These are phyloP conservation scores for Emmelina monodactyla DNA, from an alignment of 2,888 invertebrate species.

Conservation along the genomic window DNA sequence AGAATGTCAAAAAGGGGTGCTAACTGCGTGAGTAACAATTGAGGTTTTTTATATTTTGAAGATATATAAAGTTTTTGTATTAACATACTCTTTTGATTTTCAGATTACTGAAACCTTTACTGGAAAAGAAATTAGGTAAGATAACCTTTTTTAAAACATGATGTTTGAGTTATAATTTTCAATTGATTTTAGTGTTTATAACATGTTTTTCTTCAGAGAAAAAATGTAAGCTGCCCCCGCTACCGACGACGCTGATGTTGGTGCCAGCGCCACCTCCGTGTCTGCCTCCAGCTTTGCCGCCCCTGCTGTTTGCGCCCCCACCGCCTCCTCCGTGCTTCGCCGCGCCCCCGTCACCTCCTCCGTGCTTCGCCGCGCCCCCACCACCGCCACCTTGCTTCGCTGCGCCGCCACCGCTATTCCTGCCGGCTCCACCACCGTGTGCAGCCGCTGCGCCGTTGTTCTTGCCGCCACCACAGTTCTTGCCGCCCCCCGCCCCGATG, in stretches of 20 bases:
- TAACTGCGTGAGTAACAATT: conserved; percentile 38
- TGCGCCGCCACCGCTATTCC: conserved; percentile 34
- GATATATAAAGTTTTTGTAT: background rate
- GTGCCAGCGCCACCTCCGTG: conserved; percentile 30
- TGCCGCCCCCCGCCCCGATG: conserved; percentile 15
- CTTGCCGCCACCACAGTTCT: background rate
- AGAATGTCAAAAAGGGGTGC: conserved; percentile 43
- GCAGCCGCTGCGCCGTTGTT: conserved; percentile 12
- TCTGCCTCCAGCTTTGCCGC: conserved; percentile 13
- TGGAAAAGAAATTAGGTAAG: conserved; percentile 12
- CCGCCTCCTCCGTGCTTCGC: conserved; percentile 13
- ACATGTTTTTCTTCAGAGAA: conserved; percentile 8
- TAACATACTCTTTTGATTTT: conserved; percentile 17
- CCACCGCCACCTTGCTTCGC: conserved; percentile 19
- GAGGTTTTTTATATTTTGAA: background rate
- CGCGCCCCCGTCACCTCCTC: conserved; percentile 17
- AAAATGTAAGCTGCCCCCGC: conserved; percentile 19
- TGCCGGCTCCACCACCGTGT: conserved; percentile 29
- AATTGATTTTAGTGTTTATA: no score
- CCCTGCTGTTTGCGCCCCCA: conserved; percentile 6
- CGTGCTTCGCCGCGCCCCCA: conserved; percentile 20
- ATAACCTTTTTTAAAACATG: no score
- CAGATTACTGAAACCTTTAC: conserved; percentile 45
- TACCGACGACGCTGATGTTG: conserved; percentile 37
- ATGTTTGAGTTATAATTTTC: no score